Evolutionary conservation across 2,797 vertebrate genomes (phyloP).

Genomic region (Chaetodon trifasciatus): DNA sequence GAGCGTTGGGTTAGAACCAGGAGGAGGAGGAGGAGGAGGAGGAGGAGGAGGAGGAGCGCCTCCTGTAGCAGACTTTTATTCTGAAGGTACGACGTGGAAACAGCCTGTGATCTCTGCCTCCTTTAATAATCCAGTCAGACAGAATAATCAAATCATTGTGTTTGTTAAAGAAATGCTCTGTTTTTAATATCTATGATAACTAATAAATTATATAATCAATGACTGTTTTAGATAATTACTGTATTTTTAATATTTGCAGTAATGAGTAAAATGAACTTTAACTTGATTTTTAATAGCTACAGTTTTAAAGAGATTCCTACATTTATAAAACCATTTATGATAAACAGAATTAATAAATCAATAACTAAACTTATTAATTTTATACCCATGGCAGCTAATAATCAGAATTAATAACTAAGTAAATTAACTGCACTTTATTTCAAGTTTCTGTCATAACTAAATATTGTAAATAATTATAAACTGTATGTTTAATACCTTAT

Average conservation of each 20-base stretch:
- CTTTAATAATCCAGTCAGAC: neutral
- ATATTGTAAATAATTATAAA: no score
- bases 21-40: neutral
- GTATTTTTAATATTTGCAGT: neutral
- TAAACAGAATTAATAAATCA: neutral
- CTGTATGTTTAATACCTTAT: no score
- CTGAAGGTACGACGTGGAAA: neutral
- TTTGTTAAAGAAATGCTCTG: neutral
- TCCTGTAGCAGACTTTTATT: conserved; percentile 42
- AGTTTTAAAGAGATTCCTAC: neutral
- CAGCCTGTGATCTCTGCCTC: neutral
- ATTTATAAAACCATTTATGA: neutral
- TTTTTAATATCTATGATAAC: neutral
- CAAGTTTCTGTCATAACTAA: no score
- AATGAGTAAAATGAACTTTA: neutral
- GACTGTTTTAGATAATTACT: neutral
- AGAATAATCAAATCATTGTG: neutral
- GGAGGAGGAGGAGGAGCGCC: conserved; percentile 43
- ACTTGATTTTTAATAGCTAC: neutral
- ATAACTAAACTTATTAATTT: neutral
- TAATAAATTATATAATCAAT: neutral
- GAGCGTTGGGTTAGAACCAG: neutral
- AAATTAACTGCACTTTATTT: no score
- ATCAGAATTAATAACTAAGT: no score
- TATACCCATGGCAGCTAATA: neutral